A percentile compares a stretch with the other conserved stretches of the same genome.
These are phyloP conservation scores for Dryobates pubescens DNA, from an alignment of 2,797 vertebrate species.

Conservation along the genomic window DNA sequence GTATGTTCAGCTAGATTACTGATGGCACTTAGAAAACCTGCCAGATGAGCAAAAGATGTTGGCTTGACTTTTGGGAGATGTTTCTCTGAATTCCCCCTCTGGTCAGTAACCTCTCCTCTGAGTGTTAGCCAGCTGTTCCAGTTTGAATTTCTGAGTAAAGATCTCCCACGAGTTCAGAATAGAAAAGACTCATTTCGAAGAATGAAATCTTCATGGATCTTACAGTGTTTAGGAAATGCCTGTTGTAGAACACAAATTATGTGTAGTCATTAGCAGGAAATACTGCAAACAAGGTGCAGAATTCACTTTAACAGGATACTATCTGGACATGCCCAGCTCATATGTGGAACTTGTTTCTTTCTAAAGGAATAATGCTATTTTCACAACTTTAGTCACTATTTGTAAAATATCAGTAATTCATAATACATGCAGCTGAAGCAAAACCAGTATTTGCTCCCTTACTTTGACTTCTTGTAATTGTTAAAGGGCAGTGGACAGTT, in stretches of 20 bases:
- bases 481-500: neutral
- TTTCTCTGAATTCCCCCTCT: neutral
- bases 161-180: neutral
- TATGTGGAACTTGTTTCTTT: neutral
- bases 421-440: neutral
- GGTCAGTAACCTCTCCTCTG: neutral
- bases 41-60: neutral
- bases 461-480: neutral
- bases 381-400: neutral
- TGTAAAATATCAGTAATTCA: neutral
- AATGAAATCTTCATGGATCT: neutral
- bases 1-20: neutral
- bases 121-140: neutral
- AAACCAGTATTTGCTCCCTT: neutral
- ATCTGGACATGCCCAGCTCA: neutral
- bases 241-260: neutral
- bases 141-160: neutral
- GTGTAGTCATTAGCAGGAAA: neutral
- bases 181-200: neutral
- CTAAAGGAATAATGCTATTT: neutral
- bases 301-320: neutral
- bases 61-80: neutral
- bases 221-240: neutral
- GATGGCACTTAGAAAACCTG: neutral
- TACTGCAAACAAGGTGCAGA: neutral